Evolutionary conservation across 2,888 invertebrate genomes (phyloP), one percentile per base, ranked within the genome.

Genomic region (Margaritifera margaritifera): DNA sequence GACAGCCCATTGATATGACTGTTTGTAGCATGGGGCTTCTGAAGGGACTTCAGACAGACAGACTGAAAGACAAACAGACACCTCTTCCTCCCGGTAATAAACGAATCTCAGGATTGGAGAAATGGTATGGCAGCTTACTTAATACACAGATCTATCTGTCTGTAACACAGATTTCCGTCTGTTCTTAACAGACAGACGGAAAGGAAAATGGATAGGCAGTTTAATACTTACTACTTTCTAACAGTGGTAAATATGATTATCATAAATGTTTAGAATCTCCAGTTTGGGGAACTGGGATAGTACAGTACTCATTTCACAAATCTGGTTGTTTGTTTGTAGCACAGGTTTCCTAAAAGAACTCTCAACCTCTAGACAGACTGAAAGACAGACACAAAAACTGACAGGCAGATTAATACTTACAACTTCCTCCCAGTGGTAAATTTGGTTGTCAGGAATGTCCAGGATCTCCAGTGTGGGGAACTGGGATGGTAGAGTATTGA

Each of bases 391-490:
- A 24, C 18, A 24, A 60, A 31, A 60, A 42, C 27, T 20, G 27
- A 50, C 31, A 50, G 6, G 19, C 6, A 52, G 19, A 24, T 11
- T 4, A n/a, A 27, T 11, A 77, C 82, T 73, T 67, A 85, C 85
- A 78, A 86, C 79, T 77, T 86, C 78, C 62, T 84, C 79, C 81
- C 83, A 84, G 27, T 69, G 71, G 20, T 74, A 61, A 19, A 86
- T 76, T 66, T 71, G 72, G 69, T 85, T 86, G 62, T 82, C 79
- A 53, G 76, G 76, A 22, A 83, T 69, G 69, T 80, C 79, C 11
- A 86, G 70, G 42, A 83, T 80, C 69, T 86, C 84, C 52, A 86
- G 76, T 68, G 68, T 77, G 51, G 85, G 86, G 66, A 81, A 82
- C 62, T 73, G 68, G 42, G 69, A 62, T 20, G 74, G 69, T 25